phyloP scores from a whole-genome alignment of 1,140 invertebrate species.

The Dreissena rostriformis region DNA sequence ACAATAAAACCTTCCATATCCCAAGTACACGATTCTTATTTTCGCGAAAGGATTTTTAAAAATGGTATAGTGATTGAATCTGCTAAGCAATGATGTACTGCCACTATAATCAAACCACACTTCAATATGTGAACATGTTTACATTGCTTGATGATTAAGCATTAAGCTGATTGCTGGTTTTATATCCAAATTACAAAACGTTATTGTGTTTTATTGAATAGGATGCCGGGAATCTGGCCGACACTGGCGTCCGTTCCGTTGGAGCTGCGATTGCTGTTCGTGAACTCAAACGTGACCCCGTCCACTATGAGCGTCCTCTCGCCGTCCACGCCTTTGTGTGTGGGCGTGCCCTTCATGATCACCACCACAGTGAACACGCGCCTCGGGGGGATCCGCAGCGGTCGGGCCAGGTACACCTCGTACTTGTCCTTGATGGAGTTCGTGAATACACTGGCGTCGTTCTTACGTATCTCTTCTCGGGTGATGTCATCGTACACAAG shows the following conservation, averaged over 20 bases:
- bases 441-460: conserved; percentile 25
- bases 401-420: conserved; percentile 26
- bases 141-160: too few species aligned
- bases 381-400: conserved; percentile 23
- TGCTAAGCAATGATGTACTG: too few species aligned
- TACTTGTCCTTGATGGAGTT: conserved; percentile 31
- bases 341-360: conserved; percentile 25
- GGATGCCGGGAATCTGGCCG: conserved; percentile 36
- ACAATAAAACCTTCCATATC: too few species aligned
- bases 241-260: conserved; percentile 38
- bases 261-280: conserved; percentile 28
- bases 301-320: conserved; percentile 26
- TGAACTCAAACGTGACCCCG: conserved; percentile 35
- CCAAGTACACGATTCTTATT: too few species aligned
- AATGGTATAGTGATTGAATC: too few species aligned
- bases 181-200: too few species aligned
- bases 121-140: too few species aligned
- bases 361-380: conserved; percentile 41
- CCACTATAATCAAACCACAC: too few species aligned
- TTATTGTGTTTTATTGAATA: conserved; percentile 49
- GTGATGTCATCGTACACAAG: conserved; percentile 45
- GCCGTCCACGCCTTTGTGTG: conserved; percentile 42
- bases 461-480: conserved; percentile 33
- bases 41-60: too few species aligned
- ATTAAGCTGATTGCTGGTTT: too few species aligned